Percentiles rank a stretch among this genome's conserved stretches.
Conservation (phyloP, 1,140 invertebrate genomes). For the Planococcus citri region DNA sequence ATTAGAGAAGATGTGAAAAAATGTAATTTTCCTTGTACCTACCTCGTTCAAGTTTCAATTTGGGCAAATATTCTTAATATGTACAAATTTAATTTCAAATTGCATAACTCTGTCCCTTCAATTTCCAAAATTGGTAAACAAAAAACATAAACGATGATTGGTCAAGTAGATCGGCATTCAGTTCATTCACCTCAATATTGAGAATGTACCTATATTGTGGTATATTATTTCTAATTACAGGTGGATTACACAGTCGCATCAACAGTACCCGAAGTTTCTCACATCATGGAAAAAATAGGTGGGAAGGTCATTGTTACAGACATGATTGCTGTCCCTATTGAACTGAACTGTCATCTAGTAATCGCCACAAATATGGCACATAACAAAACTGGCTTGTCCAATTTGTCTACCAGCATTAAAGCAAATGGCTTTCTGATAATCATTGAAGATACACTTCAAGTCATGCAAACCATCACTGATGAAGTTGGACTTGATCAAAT, state of each 20-base stretch:
- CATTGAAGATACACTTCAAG: conserved; percentile 52
- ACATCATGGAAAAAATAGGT: background rate
- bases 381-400: conserved; percentile 35
- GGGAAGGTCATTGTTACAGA: conserved; percentile 43
- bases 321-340: conserved; percentile 38
- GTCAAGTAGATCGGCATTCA: too few species aligned
- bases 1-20: too few species aligned
- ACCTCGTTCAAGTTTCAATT: too few species aligned
- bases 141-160: too few species aligned
- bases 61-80: too few species aligned
- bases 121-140: too few species aligned
- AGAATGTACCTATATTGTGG: too few species aligned
- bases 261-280: conserved; percentile 31
- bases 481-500: conserved; percentile 39
- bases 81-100: too few species aligned
- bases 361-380: conserved; percentile 45
- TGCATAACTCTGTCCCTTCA: too few species aligned
- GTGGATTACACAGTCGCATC: conserved; percentile 34
- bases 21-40: too few species aligned
- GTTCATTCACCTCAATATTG: too few species aligned
- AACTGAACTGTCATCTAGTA: conserved; percentile 49
- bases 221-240: too few species aligned
- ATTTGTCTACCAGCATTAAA: conserved; percentile 49
- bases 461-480: conserved; percentile 38
- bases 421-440: conserved; percentile 61